Evolutionary conservation across 2,113 vertebrate species (phyloP).

Genomic region (Trogon melanurus): DNA sequence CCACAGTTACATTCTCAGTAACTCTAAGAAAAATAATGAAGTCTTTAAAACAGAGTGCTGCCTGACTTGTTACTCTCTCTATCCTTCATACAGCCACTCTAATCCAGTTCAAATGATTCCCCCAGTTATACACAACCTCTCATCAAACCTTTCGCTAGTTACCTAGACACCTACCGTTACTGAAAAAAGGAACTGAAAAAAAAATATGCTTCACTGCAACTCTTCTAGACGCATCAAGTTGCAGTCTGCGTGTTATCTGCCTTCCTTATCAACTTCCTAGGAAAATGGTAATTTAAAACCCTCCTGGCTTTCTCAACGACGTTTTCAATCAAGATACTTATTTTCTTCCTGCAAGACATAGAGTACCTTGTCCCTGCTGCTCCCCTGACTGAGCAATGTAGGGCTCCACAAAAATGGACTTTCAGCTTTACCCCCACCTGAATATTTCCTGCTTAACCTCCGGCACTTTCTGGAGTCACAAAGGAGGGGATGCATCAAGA

Average conservation of each 20-base stretch:
- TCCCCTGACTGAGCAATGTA: not conserved
- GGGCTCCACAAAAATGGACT: not conserved
- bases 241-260: not conserved
- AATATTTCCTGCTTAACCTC: not conserved
- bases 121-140: not conserved
- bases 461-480: not conserved
- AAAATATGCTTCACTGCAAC: not conserved
- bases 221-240: not conserved
- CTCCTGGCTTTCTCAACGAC: not conserved
- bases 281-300: not conserved
- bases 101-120: not conserved
- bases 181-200: not conserved
- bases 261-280: not conserved
- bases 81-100: not conserved
- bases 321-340: not conserved
- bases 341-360: not conserved
- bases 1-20: not conserved
- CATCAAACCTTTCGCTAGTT: not conserved
- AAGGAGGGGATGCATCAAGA: not conserved
- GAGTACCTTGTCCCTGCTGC: not conserved
- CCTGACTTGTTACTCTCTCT: not conserved
- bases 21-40: slow-evolving; percentile 21
- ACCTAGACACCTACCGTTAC: not conserved
- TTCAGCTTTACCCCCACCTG: fast-evolving
- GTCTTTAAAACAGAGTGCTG: not conserved